Base-by-base conservation (phyloP, 2,888 invertebrate genomes). In the Sesamia inferens region DNA sequence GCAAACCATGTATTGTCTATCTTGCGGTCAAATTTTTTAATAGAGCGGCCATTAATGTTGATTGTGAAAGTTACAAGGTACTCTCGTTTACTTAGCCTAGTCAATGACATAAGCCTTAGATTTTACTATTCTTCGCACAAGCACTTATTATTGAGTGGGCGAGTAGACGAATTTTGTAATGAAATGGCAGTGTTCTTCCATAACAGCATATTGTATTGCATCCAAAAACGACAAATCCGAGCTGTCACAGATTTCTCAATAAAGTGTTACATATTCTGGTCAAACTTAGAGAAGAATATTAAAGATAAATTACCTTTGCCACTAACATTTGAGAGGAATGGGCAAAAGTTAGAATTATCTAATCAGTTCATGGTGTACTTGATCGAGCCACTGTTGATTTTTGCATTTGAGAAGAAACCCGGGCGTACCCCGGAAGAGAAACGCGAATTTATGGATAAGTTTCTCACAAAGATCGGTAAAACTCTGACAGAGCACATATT, bases 351-450 rank as follows among this genome's bases (percentile, higher is more conserved):
- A n/a, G 84, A 85, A 16, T 77, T 90, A 6, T 85, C 87, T 14
- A 82, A 88, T 58, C 92, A 92, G 73, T 84, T 91, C 13, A 71
- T 90, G 22, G 66, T 82, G n/a, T 77, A 85, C n/a, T 68, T 88
- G 19, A 16, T 88, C 14, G 75, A 88, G 44, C 91, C 91, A 1
- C 61, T 89, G 51, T 42, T 88, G 31, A 68, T 82, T 5, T 87
- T 85, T 70, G 71, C 79, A 3, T 67, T 63, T 24, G 48, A 73
- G 13, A 75, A 74, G 0, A 81, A 74, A 11, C 42, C 59, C 39
- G 64, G 74, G 7, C 68, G 59, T 19, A 58, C 48, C 11, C 44
- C 54, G 11, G 66, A 24, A 48, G 71, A 71, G 42, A 68, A 51
- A n/a, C 74, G 74, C 5, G 76, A 82, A 19, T 74, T 84, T 44